A percentile compares a stretch with the other conserved stretches of the same genome.
Evolutionary conservation across 1,140 invertebrate species (phyloP).

Genomic region (Calephelis virginiensis): DNA sequence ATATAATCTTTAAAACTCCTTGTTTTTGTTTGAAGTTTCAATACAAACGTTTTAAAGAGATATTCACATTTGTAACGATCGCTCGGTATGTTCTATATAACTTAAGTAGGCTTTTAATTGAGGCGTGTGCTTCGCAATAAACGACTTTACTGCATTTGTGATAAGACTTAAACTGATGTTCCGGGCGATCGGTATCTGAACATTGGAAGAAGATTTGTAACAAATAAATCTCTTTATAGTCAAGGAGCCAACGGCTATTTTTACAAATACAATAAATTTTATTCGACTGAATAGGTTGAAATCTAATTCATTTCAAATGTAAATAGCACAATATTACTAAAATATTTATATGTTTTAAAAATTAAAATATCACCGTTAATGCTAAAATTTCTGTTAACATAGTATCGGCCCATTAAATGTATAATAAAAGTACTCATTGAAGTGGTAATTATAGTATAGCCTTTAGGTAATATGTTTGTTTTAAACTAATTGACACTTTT

Average conservation of each 20-base stretch:
- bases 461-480: slow-evolving; percentile 10
- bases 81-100: slow-evolving; percentile 31
- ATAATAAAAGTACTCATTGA: slow-evolving; percentile 8
- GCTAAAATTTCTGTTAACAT: neutral
- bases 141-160: slow-evolving; percentile 54
- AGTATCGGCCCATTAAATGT: too few species aligned
- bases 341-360: neutral
- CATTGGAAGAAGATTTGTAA: slow-evolving; percentile 25
- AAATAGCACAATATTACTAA: slow-evolving; percentile 8
- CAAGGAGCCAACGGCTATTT: slow-evolving; percentile 12
- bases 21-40: slow-evolving; percentile 6
- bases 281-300: neutral
- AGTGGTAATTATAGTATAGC: neutral
- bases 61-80: slow-evolving; percentile 26
- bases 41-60: slow-evolving; percentile 7
- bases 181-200: slow-evolving; percentile 24
- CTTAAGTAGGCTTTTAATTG: slow-evolving; percentile 49
- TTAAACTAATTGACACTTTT: neutral
- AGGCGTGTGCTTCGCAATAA: slow-evolving; percentile 36
- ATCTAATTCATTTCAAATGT: neutral
- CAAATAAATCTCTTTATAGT: slow-evolving; percentile 48
- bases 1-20: slow-evolving; percentile 6
- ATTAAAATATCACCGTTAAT: neutral
- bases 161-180: slow-evolving; percentile 42
- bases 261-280: slow-evolving; percentile 2